These are phyloP conservation scores for Peromyscus polionotus DNA, from an alignment of 2,113 vertebrate species.

Conservation along the genomic window DNA sequence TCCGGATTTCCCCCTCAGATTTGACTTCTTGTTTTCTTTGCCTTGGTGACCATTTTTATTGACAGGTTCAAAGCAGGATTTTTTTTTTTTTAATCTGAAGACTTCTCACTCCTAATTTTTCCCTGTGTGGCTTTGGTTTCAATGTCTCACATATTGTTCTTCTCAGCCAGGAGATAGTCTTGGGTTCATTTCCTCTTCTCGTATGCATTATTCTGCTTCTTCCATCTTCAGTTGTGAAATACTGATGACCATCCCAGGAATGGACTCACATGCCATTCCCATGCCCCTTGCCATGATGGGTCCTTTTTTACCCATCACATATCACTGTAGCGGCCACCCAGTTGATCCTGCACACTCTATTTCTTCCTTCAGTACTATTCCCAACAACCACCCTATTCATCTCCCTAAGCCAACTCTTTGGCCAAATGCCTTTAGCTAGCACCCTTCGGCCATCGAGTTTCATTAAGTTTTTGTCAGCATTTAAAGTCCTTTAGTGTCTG, in stretches of 20 bases:
- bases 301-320: fast-evolving
- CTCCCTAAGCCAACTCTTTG: background rate
- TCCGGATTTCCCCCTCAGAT: background rate
- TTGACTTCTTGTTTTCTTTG: background rate
- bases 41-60: background rate
- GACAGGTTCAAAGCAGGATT: background rate
- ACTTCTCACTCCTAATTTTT: background rate
- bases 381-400: background rate
- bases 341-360: background rate
- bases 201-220: background rate
- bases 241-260: background rate
- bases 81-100: background rate
- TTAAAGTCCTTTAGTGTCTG: background rate
- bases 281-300: fast-evolving
- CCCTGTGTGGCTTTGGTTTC: background rate
- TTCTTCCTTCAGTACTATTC: background rate
- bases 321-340: fast-evolving
- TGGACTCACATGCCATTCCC: background rate
- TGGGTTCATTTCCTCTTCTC: background rate
- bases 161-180: background rate
- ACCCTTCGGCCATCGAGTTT: background rate
- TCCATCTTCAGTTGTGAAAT: background rate
- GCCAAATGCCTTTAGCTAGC: background rate
- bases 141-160: background rate
- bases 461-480: too few species aligned